These are phyloP conservation scores for Tetramorium alpestre DNA, from an alignment of 1,140 invertebrate species.

Conservation along the genomic window DNA sequence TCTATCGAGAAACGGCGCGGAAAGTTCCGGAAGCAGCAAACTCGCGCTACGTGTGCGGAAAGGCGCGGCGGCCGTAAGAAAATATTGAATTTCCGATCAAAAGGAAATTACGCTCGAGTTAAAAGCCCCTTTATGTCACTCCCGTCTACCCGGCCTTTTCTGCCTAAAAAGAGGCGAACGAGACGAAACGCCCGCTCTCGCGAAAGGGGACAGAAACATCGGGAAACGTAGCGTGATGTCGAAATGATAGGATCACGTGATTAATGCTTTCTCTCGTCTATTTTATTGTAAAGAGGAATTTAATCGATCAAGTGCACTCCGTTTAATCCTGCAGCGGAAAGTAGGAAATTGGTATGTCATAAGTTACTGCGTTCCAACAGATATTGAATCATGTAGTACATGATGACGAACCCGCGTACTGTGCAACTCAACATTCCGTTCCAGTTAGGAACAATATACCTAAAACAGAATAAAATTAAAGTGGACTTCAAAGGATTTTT, in stretches of 20 bases:
- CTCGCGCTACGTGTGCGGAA: constrained; percentile 50
- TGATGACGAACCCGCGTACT: neutral
- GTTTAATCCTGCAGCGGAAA: constrained; percentile 12
- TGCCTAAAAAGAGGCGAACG: constrained; percentile 47
- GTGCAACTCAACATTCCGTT: neutral
- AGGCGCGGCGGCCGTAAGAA: constrained; percentile 60
- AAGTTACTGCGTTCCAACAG: neutral
- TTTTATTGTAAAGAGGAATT: constrained; percentile 46
- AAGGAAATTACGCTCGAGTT: constrained; percentile 74
- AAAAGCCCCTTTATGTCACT: constrained; percentile 68
- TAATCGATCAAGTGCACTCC: constrained; percentile 40
- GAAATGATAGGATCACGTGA: constrained; percentile 61
- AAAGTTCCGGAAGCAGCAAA: constrained; percentile 59
- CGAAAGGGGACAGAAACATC: constrained; percentile 53
- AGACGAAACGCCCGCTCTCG: constrained; percentile 5
- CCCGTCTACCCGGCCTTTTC: constrained; percentile 35
- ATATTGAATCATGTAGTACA: constrained; percentile 8
- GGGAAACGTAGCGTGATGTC: constrained; percentile 55
- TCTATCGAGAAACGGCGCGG: constrained; percentile 46
- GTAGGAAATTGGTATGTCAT: constrained; percentile 21
- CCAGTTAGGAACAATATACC: neutral
- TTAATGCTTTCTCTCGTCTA: constrained; percentile 39
- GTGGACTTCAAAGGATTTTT: neutral
- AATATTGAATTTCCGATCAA: constrained; percentile 76
- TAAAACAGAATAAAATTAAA: neutral